phyloP scores from a whole-genome alignment of 2,797 vertebrate genomes.

The Streptopelia turtur region DNA sequence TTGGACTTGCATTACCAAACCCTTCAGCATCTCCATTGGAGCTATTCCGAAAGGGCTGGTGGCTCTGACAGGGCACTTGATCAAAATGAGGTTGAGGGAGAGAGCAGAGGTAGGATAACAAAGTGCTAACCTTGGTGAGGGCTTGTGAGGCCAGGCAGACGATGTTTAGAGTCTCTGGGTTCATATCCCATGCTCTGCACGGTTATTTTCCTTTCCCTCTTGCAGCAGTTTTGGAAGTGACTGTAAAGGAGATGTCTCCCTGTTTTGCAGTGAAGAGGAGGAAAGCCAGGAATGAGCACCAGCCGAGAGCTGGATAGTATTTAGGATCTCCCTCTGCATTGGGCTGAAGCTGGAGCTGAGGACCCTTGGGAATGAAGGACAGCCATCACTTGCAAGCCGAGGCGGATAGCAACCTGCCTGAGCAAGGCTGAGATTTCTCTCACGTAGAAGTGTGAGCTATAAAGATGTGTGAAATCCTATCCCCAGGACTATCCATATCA shows the following conservation, averaged over 20 bases:
- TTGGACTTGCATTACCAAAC: background rate
- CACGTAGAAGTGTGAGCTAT: conserved; percentile 22
- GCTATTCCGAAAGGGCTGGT: background rate
- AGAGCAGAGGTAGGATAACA: background rate
- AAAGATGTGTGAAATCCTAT: background rate
- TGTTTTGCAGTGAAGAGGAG: background rate
- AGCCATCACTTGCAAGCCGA: background rate
- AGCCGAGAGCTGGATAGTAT: background rate
- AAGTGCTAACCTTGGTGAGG: background rate
- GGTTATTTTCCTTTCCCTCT: background rate
- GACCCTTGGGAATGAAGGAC: background rate
- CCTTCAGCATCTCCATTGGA: background rate
- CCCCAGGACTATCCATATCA: conserved; percentile 39
- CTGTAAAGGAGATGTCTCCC: background rate
- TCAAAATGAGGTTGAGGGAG: background rate
- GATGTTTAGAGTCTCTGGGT: background rate
- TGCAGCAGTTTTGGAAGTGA: background rate
- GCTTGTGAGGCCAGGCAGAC: background rate
- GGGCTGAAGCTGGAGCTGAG: background rate
- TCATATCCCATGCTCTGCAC: background rate
- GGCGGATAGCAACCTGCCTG: background rate
- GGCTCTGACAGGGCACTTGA: background rate
- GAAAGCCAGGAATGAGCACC: background rate
- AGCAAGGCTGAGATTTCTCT: conserved; percentile 53
- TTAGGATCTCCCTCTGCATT: background rate